Conservation (phyloP, 2,888 invertebrate species). For the Chouioia cunea region DNA sequence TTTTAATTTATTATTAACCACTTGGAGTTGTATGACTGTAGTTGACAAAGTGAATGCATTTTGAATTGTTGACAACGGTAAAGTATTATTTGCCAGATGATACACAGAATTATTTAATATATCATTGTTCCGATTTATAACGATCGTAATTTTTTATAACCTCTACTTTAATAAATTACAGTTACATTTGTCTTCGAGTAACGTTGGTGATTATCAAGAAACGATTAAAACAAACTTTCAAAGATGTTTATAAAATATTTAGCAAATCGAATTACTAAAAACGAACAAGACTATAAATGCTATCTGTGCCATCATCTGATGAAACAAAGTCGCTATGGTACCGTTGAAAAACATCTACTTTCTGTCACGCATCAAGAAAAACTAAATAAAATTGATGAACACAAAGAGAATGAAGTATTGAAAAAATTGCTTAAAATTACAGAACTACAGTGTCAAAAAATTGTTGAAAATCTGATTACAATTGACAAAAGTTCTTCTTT, state of each 20-base stretch:
- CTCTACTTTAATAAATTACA: no score
- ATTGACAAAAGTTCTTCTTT: no score
- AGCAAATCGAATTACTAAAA: constrained; percentile 6
- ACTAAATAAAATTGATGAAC: neutral
- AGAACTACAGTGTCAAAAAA: neutral
- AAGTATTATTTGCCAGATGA: no score
- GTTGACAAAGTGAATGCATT: no score
- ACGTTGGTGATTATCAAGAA: neutral
- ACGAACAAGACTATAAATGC: constrained; percentile 1
- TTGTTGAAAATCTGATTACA: constrained; percentile 14
- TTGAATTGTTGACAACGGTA: no score
- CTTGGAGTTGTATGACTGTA: no score
- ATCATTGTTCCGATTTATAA: no score
- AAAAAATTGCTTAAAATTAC: constrained; percentile 2
- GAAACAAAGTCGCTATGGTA: neutral
- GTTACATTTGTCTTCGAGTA: no score
- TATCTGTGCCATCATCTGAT: constrained; percentile 10
- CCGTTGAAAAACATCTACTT: neutral
- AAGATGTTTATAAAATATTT: constrained; percentile 22
- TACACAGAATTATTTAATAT: no score
- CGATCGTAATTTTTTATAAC: no score
- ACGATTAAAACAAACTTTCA: neutral
- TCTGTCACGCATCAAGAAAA: neutral
- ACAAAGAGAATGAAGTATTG: neutral
- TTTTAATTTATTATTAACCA: no score